A percentile compares a stretch with the other conserved stretches of the same genome.
These are phyloP conservation scores for Macrosiphum euphorbiae DNA, from an alignment of 2,888 invertebrate species.

Conservation along the genomic window DNA sequence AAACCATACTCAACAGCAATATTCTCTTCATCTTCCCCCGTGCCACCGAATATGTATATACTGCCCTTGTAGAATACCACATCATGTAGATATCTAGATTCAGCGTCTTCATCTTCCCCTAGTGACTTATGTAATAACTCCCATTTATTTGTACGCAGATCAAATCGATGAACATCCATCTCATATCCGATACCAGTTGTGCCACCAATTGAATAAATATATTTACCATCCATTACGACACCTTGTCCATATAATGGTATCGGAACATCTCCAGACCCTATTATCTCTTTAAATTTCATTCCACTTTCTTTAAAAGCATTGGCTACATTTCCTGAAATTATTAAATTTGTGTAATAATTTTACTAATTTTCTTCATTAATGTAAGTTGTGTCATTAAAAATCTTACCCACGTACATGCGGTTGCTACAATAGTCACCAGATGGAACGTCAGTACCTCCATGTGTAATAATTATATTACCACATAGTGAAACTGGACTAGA, in stretches of 20 bases:
- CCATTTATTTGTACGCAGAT: slow-evolving; percentile 82
- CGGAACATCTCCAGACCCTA: slow-evolving; percentile 80
- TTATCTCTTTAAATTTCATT: slow-evolving; percentile 73
- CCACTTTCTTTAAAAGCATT: slow-evolving; percentile 52
- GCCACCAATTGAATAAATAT: slow-evolving; percentile 90
- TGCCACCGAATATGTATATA: slow-evolving; percentile 87
- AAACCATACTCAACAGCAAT: slow-evolving; percentile 59
- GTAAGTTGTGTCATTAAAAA: slow-evolving; percentile 68
- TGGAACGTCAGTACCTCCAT: slow-evolving; percentile 91
- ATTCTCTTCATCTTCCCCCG: slow-evolving; percentile 71
- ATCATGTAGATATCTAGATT: slow-evolving; percentile 91
- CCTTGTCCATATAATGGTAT: slow-evolving; percentile 92
- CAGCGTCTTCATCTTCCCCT: slow-evolving; percentile 77
- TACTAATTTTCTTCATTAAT: not conserved
- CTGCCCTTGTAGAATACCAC: slow-evolving; percentile 81
- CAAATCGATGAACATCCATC: slow-evolving; percentile 88
- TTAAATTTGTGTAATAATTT: not conserved
- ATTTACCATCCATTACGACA: slow-evolving; percentile 78
- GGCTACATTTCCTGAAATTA: slow-evolving; percentile 43
- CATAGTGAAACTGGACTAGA: slow-evolving; percentile 86
- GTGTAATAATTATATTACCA: slow-evolving; percentile 83
- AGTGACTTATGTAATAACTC: slow-evolving; percentile 82
- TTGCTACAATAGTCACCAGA: slow-evolving; percentile 90
- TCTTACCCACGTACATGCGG: slow-evolving; percentile 79
- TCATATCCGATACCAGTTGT: slow-evolving; percentile 92